Conservation (phyloP, 2,113 vertebrate genomes). For the Serinus canaria region DNA sequence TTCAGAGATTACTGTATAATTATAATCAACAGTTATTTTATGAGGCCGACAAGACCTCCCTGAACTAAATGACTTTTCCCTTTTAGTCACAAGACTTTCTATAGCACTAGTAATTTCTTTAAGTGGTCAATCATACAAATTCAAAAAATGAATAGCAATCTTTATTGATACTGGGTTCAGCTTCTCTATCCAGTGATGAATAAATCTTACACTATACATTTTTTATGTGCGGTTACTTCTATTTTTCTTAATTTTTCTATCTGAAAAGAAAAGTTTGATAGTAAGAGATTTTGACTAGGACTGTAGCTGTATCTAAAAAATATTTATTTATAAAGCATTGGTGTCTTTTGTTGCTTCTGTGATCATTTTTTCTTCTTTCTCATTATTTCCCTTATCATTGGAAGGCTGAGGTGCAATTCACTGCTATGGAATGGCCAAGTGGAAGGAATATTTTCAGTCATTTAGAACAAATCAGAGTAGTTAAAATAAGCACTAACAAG, state of each 20-base stretch:
- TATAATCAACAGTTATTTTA: constrained; percentile 64
- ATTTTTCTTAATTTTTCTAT: not conserved
- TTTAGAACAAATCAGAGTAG: not conserved
- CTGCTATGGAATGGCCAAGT: not conserved
- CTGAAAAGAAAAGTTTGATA: not conserved
- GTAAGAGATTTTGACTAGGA: not conserved
- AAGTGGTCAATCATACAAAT: constrained; percentile 52
- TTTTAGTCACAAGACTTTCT: constrained; percentile 44
- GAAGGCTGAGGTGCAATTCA: not conserved
- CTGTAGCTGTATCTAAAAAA: not conserved
- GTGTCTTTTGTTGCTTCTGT: not conserved
- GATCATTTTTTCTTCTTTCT: not conserved
- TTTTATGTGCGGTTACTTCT: not conserved
- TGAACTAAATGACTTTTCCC: constrained; percentile 44
- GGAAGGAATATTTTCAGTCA: constrained; percentile 7
- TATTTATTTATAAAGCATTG: not conserved
- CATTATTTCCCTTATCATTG: not conserved
- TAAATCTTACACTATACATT: not conserved
- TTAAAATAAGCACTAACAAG: constrained; percentile 7
- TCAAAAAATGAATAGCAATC: constrained; percentile 46
- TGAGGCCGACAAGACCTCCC: constrained; percentile 39
- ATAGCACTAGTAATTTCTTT: constrained; percentile 9
- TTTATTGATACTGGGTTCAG: not conserved
- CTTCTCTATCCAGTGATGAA: constrained; percentile 2
- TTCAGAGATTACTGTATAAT: constrained; percentile 52